Percentiles rank a stretch among this genome's conserved stretches.
These are phyloP conservation scores for Leptura quadrifasciata DNA, from an alignment of 2,888 invertebrate genomes.

Conservation along the genomic window DNA sequence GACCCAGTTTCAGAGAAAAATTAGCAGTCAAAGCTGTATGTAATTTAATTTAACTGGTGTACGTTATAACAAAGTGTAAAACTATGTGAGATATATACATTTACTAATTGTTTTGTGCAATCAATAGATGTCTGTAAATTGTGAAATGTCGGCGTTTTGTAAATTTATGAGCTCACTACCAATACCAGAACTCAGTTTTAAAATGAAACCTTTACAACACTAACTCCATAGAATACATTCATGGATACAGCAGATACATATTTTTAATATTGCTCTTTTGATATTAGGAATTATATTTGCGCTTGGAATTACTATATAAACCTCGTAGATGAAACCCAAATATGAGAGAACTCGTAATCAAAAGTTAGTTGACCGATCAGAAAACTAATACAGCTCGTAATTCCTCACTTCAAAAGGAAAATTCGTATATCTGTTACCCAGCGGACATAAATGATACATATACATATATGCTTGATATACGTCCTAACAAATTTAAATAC, in stretches of 20 bases:
- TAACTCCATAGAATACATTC: slow-evolving; percentile 9
- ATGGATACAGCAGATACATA: slow-evolving; percentile 12
- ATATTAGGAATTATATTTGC: background rate
- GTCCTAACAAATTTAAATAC: background rate
- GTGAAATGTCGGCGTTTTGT: slow-evolving; percentile 36
- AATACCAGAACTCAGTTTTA: slow-evolving; percentile 16
- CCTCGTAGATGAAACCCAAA: background rate
- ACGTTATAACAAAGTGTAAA: slow-evolving; percentile 30
- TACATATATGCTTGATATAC: background rate
- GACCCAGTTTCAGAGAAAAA: background rate
- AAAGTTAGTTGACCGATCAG: slow-evolving; percentile 1
- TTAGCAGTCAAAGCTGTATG: slow-evolving; percentile 1
- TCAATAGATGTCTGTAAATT: slow-evolving; percentile 41
- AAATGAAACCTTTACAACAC: slow-evolving; percentile 24
- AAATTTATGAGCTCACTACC: slow-evolving; percentile 37
- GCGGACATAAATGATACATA: background rate
- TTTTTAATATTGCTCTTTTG: background rate
- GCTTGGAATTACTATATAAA: slow-evolving; percentile 12
- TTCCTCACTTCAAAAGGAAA: background rate
- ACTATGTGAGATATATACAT: slow-evolving; percentile 33
- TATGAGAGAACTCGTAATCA: background rate
- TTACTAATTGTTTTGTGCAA: slow-evolving; percentile 29
- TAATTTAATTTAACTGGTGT: slow-evolving; percentile 17
- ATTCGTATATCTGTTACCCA: background rate
- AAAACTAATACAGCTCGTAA: slow-evolving; percentile 5